These are phyloP conservation scores for Pterophyllum scalare DNA, from an alignment of 2,113 vertebrate species.

Conservation along the genomic window DNA sequence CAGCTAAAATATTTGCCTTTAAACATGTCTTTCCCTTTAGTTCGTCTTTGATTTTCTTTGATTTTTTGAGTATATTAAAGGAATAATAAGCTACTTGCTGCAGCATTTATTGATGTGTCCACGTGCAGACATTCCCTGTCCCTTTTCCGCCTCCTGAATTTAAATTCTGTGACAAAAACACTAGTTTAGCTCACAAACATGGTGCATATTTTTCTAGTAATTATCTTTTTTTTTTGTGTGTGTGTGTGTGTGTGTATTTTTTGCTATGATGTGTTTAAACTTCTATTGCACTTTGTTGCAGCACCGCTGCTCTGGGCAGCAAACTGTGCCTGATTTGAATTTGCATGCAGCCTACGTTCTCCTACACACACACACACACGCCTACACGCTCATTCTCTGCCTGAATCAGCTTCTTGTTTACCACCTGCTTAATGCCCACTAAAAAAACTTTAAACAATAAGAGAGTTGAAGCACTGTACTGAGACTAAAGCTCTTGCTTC, in stretches of 20 bases:
- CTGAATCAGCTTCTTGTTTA: neutral
- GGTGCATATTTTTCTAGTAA: neutral
- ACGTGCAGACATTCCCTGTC: neutral
- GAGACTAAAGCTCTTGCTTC: neutral
- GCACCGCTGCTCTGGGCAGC: neutral
- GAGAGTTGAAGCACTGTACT: neutral
- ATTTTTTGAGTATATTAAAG: neutral
- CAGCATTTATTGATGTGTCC: neutral
- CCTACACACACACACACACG: conserved; percentile 10
- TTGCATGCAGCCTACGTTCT: conserved; percentile 34
- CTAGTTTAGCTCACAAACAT: neutral
- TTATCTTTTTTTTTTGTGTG: neutral
- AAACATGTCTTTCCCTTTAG: neutral
- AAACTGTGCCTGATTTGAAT: conserved; percentile 17
- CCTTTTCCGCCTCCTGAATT: neutral
- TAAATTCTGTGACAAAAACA: neutral
- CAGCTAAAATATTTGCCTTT: neutral
- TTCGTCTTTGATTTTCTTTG: neutral
- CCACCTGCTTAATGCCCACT: conserved; percentile 8
- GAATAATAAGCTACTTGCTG: neutral
- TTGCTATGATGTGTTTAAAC: neutral
- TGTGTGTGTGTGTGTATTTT: neutral
- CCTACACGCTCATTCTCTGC: conserved; percentile 30
- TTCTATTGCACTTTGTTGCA: neutral
- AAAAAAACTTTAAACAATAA: neutral